phyloP scores from a whole-genome alignment of 37 sponge, comb jelly and placozoan genomes.

The Ianthella basta region DNA sequence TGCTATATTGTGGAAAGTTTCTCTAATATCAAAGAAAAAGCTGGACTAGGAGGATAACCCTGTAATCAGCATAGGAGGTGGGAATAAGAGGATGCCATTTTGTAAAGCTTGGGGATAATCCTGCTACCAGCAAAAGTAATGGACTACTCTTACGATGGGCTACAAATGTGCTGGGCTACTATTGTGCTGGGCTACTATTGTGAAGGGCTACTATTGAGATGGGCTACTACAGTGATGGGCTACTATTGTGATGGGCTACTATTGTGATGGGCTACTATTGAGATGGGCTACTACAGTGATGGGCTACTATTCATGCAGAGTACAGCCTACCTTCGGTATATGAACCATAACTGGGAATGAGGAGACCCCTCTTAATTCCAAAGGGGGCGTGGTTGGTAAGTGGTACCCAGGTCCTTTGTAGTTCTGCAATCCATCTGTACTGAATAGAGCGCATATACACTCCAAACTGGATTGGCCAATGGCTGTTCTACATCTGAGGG shows the following conservation, averaged over 20 bases:
- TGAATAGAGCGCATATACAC: not conserved
- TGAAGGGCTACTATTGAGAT: too few relatives aligned
- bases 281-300: too few relatives aligned
- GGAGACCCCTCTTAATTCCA: constrained; percentile 34
- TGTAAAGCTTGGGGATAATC: not conserved
- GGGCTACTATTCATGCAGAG: too few relatives aligned
- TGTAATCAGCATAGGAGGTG: not conserved
- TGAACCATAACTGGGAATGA: constrained; percentile 15
- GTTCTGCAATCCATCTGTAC: not conserved
- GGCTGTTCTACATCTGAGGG: constrained; percentile 5
- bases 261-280: too few relatives aligned
- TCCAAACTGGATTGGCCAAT: not conserved
- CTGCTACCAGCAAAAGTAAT: not conserved
- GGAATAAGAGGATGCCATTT: too few relatives aligned
- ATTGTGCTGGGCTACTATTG: too few relatives aligned
- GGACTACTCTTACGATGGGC: too few relatives aligned
- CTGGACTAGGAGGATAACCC: not conserved
- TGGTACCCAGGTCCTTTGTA: constrained; percentile 33
- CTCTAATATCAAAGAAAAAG: too few relatives aligned
- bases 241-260: too few relatives aligned
- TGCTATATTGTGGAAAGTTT: too few relatives aligned
- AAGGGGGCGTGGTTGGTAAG: constrained; percentile 15
- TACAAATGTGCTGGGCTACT: too few relatives aligned
- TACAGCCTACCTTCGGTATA: not conserved
- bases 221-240: too few relatives aligned